These are phyloP conservation scores for Poeciliopsis presidionis DNA, from an alignment of 2,797 vertebrate genomes.

Conservation along the genomic window DNA sequence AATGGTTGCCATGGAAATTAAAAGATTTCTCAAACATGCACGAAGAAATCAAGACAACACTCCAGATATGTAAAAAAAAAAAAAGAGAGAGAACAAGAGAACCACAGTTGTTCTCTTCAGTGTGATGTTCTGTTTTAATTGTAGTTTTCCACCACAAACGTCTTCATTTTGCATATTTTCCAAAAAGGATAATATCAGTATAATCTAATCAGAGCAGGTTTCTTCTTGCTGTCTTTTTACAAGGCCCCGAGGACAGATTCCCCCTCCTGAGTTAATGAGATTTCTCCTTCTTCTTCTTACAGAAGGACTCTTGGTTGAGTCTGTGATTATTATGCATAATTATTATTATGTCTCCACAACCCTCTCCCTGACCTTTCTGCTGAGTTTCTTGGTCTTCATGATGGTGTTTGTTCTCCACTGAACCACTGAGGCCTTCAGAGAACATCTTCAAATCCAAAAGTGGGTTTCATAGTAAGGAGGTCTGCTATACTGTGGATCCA, in stretches of 20 bases:
- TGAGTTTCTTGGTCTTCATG: neutral
- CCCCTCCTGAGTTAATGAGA: neutral
- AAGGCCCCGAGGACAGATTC: neutral
- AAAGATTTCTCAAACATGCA: too few relatives aligned
- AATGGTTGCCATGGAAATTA: too few relatives aligned
- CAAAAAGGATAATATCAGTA: neutral
- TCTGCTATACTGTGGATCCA: neutral
- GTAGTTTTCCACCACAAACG: neutral
- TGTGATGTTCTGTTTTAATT: neutral
- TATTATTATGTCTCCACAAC: neutral
- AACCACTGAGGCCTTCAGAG: neutral
- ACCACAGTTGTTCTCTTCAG: neutral
- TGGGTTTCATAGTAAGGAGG: neutral
- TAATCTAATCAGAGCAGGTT: neutral
- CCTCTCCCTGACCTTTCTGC: neutral
- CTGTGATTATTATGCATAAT: neutral
- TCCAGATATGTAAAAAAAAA: too few relatives aligned
- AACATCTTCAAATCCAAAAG: neutral
- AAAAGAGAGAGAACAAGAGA: too few relatives aligned
- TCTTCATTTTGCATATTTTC: neutral
- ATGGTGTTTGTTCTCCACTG: neutral
- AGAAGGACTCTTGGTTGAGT: neutral
- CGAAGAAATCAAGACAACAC: too few relatives aligned
- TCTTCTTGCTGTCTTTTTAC: neutral
- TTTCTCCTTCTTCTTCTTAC: neutral